Conservation (phyloP, 2,797 vertebrate genomes). For the Sebastes nivosus region DNA sequence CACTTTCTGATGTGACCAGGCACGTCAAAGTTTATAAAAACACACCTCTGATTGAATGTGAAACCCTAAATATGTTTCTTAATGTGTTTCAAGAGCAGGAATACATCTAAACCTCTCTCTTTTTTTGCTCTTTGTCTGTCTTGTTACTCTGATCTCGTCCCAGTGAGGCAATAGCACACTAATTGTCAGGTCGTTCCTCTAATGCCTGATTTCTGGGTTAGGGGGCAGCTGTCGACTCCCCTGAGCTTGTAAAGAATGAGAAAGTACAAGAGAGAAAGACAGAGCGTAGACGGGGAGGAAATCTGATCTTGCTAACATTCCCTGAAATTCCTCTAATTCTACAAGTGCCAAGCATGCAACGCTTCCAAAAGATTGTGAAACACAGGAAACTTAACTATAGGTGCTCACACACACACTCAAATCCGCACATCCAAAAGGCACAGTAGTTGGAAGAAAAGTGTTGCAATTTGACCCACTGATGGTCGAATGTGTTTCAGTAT, state of each 20-base stretch:
- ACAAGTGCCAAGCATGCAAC: background rate
- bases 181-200: slow-evolving; percentile 65
- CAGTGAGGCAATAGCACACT: slow-evolving; percentile 51
- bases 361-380: slow-evolving; percentile 12
- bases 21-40: background rate
- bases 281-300: background rate
- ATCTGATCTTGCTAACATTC: slow-evolving; percentile 28
- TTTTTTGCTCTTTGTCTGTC: slow-evolving; percentile 23
- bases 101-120: slow-evolving; percentile 7
- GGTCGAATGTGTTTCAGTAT: background rate
- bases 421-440: background rate
- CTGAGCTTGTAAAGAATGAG: slow-evolving; percentile 31
- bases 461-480: slow-evolving; percentile 10
- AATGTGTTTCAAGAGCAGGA: slow-evolving; percentile 24
- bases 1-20: background rate
- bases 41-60: background rate
- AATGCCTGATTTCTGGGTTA: slow-evolving; percentile 67
- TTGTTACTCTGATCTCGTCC: slow-evolving; percentile 41
- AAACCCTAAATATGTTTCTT: background rate
- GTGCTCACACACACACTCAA: background rate
- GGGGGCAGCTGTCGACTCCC: slow-evolving; percentile 59
- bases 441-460: background rate
- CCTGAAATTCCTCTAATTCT: slow-evolving; percentile 23
- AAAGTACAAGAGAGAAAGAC: slow-evolving; percentile 5
- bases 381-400: slow-evolving; percentile 11